Evolutionary conservation across 2,888 invertebrate genomes (phyloP), one percentile per base, ranked within the genome.

Genomic region (Metalampra italica): DNA sequence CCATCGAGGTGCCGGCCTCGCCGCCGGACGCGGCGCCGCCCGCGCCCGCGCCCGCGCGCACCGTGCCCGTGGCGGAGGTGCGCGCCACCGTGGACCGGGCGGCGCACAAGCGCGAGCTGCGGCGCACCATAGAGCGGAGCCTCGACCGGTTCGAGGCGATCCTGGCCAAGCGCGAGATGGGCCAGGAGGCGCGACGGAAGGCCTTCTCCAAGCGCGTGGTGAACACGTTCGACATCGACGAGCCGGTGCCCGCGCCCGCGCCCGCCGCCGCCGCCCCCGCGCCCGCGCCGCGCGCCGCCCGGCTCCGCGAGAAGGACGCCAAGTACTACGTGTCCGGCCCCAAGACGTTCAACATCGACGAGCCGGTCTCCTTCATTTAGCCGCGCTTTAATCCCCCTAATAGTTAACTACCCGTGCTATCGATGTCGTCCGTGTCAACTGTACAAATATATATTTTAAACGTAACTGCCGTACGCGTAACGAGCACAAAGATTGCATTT

Each of bases 1-100:
- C 96, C 4, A 96, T 97, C 58, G 96, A 96, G 75, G 91, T 91
- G 67, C 96, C 96, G 29, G 75, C 78, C 32, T 63, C 74, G 13
- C 74, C 72, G 22, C 63, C 62, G 47, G 66, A 59, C 9, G 44
- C 46, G 41, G 56, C 51, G 55, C 52, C 44, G 7, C 42, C 42
- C 45, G 32, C 32, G 32, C 32, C 4, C 8, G 32, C 51, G 41
- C 43, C 53, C 40, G 22, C 53, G 59, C 92, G 90, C 70, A 92
- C 92, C 68, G 32, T 45, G 13, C 43, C 55, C 41, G 34, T 55
- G 36, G 30, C 51, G 42, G 44, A 54, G 14, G 45, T 45, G 7
- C 42, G n/a, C 34, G 47, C 47, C 8, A 29, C 45, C 15, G 39
- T 38, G 22, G 22, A 22, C 22, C 22, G 3, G 22, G 51, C 59